Conservation (phyloP, 2,888 invertebrate genomes). For the Hoplodrina ambigua region DNA sequence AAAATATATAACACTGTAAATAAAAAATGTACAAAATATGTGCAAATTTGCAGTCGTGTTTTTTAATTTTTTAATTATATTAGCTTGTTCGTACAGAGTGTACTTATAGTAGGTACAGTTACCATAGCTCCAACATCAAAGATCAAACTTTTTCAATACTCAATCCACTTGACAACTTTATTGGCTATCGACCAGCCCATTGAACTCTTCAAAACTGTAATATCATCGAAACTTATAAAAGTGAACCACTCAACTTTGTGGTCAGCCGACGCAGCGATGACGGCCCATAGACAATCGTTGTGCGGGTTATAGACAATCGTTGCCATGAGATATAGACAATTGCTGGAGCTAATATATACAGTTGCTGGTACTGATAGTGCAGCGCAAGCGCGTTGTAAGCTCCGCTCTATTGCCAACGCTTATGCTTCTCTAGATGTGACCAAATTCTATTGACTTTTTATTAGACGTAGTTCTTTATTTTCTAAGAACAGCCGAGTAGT, state of each 20-base stretch:
- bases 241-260: constrained; percentile 44
- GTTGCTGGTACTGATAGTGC: constrained; percentile 31
- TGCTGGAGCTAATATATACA: constrained; percentile 39
- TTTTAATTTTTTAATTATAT: too few species aligned
- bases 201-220: constrained; percentile 48
- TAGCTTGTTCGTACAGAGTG: background rate
- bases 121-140: constrained; percentile 7
- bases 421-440: constrained; percentile 25
- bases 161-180: constrained; percentile 24
- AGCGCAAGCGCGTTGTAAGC: constrained; percentile 26
- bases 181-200: constrained; percentile 28
- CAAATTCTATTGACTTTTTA: background rate
- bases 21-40: too few species aligned
- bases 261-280: constrained; percentile 52
- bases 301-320: constrained; percentile 31
- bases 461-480: background rate
- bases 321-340: constrained; percentile 35
- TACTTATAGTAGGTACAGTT: background rate
- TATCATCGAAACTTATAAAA: constrained; percentile 49
- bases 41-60: too few species aligned
- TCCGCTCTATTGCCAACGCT: constrained; percentile 4
- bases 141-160: constrained; percentile 43
- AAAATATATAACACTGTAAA: too few species aligned
- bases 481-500: too few species aligned
- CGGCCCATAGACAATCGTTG: constrained; percentile 45